phyloP scores from a whole-genome alignment of 1,140 invertebrate species.

The Apis dorsata region DNA sequence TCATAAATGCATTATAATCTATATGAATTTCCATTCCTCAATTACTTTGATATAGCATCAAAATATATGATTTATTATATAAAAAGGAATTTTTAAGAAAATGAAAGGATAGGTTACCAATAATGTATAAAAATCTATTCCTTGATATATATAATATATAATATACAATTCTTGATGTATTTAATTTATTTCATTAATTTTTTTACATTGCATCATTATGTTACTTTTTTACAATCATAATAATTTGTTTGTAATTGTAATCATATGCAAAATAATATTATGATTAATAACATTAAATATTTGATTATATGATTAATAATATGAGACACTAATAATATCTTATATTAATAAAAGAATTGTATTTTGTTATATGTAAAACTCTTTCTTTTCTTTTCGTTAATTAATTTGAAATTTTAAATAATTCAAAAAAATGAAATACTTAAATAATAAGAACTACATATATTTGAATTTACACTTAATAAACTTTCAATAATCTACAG shows the following conservation, averaged over 20 bases:
- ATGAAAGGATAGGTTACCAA: background rate
- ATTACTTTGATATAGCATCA: no score
- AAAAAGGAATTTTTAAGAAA: no score
- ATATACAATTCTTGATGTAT: no score
- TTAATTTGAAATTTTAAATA: slow-evolving; percentile 7
- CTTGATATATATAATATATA: background rate
- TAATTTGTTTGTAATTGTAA: background rate
- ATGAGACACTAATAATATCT: background rate
- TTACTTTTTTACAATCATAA: background rate
- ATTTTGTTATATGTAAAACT: no score
- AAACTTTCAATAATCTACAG: slow-evolving; percentile 43
- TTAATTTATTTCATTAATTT: background rate
- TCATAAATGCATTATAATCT: no score
- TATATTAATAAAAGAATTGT: background rate
- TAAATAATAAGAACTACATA: slow-evolving; percentile 12
- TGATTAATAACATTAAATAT: no score
- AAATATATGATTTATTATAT: no score
- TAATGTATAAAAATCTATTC: background rate
- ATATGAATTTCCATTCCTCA: no score
- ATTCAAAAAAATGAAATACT: background rate
- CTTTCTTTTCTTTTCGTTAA: background rate
- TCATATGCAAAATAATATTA: background rate
- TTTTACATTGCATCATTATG: background rate
- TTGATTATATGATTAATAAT: background rate
- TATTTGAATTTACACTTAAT: slow-evolving; percentile 44